A percentile compares a stretch with the other conserved stretches of the same genome.
These are phyloP conservation scores for Holacanthus passer DNA, from an alignment of 2,113 vertebrate species.

Conservation along the genomic window DNA sequence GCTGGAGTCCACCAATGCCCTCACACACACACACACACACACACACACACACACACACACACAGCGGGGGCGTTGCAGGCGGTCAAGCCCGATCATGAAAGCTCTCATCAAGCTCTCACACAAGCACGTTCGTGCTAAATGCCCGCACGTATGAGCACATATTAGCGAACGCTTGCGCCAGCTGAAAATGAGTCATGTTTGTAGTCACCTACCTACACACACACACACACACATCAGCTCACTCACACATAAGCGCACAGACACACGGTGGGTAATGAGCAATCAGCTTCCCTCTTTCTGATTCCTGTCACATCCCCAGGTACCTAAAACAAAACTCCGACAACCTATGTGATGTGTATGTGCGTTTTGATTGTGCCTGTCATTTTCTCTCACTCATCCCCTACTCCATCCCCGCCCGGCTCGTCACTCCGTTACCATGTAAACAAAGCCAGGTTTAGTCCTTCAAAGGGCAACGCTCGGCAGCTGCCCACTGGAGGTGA, in stretches of 20 bases:
- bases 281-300: conserved; percentile 52
- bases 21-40: conserved; percentile 17
- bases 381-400: conserved; percentile 47
- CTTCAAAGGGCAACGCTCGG: conserved; percentile 79
- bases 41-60: conserved; percentile 21
- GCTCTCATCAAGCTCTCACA: conserved; percentile 31
- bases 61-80: conserved; percentile 30
- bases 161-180: conserved; percentile 28
- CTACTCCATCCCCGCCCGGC: conserved; percentile 51
- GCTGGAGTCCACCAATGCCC: conserved; percentile 41
- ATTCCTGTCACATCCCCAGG: conserved; percentile 60
- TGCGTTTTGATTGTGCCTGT: conserved; percentile 43
- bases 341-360: conserved; percentile 30
- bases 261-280: conserved; percentile 46
- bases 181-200: conserved; percentile 43
- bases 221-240: conserved; percentile 30
- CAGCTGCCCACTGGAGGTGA: conserved; percentile 74
- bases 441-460: conserved; percentile 83
- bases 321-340: conserved; percentile 43
- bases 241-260: conserved; percentile 7
- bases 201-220: conserved; percentile 24
- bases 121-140: conserved; percentile 20
- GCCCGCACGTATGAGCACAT: conserved; percentile 4
- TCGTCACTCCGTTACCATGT: conserved; percentile 79
- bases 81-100: conserved; percentile 57